phyloP scores from a whole-genome alignment of 2,888 invertebrate genomes.

The Atethmia centrago region DNA sequence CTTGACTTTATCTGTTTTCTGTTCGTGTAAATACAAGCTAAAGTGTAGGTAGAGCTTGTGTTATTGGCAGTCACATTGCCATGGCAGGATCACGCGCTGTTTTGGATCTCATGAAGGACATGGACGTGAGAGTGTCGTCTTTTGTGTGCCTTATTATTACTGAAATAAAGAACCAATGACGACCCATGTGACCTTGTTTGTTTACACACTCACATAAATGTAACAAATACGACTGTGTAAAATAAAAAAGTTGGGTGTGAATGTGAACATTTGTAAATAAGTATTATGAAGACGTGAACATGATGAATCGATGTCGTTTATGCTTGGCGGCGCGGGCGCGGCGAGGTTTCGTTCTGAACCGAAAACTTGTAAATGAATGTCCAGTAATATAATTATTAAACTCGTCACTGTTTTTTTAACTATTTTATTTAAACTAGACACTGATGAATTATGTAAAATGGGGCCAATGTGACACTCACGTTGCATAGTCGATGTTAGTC shows the following conservation, averaged over 20 bases:
- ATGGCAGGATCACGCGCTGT: constrained; percentile 66
- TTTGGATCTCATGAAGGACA: constrained; percentile 61
- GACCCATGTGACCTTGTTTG: constrained; percentile 49
- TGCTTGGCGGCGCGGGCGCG: neutral
- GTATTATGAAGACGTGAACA: constrained; percentile 25
- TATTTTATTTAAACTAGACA: constrained; percentile 29
- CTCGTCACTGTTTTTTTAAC: constrained; percentile 17
- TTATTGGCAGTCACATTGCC: constrained; percentile 70
- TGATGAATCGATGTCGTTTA: constrained; percentile 44
- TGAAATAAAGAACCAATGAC: constrained; percentile 45
- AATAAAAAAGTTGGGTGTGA: constrained; percentile 21
- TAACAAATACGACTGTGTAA: constrained; percentile 26
- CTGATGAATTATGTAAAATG: constrained; percentile 36
- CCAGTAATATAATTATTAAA: constrained; percentile 24
- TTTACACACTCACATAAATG: constrained; percentile 39
- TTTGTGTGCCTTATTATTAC: constrained; percentile 59
- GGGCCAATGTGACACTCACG: constrained; percentile 34
- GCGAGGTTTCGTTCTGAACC: constrained; percentile 22
- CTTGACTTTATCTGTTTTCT: constrained; percentile 61
- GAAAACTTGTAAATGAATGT: constrained; percentile 35
- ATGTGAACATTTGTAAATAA: constrained; percentile 42
- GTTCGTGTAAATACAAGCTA: constrained; percentile 56
- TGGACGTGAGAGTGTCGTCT: constrained; percentile 57
- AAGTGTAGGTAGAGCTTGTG: constrained; percentile 54
- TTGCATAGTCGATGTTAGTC: constrained; percentile 23